Evolutionary conservation across 1,140 invertebrate genomes (phyloP), one percentile per base, ranked within the genome.

Genomic region (Caenorhabditis inopinata): DNA sequence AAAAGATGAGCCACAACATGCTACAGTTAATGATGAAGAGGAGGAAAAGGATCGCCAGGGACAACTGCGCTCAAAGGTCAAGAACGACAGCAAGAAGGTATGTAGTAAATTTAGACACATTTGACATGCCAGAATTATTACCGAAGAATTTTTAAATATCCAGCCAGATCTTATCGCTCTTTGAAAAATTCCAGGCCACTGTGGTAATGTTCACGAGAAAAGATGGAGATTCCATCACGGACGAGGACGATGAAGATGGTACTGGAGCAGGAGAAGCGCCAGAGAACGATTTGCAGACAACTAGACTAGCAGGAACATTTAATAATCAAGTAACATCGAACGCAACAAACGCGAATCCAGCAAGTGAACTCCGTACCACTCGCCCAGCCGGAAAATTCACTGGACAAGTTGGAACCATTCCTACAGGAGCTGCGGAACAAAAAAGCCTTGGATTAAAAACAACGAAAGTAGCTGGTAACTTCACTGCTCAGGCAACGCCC

Each of bases 1-100:
- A 68, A 18, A 38, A 18, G 23, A 68, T 2, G 58, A 68, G 9
- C 18, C 58, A 11, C 58, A 42, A 21, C 58, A 68, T 21, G n/a
- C 58, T 9, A 68, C 58, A 9, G 38, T 38, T 14, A 42, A 42
- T 9, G 58, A 68, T 2, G 58, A 68, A 2, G 58, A 18, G 14
- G 58, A 68, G 16, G 58, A 68, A 7, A 68, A 68, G 58, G 58
- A 68, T 68, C 58, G 58, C 23, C 32, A 68, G 12, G 58, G 58
- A 68, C 14, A 38, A n/a, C 21, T 68, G 58, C 58, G 58, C 1
- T 35, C 58, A 7, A 68, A 68, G 58, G 12, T 16, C n/a, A 68
- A 42, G 32, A 18, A 0, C 14, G 58, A 68, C 7, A 7, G 29
- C 12, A 68, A 68, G 58, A 42, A 32, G 53, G 53, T 62, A 1